phyloP scores from a whole-genome alignment of 2,113 vertebrate genomes.

The Arenaria interpres region DNA sequence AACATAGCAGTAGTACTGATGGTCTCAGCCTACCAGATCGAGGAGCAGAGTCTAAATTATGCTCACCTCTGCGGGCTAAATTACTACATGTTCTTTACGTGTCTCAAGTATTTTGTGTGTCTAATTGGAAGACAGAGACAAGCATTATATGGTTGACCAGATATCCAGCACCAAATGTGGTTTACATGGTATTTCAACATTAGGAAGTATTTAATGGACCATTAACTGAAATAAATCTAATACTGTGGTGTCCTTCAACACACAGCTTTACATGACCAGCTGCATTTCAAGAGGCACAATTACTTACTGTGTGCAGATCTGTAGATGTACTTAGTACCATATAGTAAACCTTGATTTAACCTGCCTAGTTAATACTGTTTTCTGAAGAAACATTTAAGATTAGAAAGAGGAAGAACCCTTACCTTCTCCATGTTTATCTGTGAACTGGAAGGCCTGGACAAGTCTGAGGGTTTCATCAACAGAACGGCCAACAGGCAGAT shows the following conservation, averaged over 20 bases:
- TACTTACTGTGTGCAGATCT: not conserved
- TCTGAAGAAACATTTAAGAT: not conserved
- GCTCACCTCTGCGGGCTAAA: not conserved
- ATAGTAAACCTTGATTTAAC: not conserved
- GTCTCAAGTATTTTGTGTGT: not conserved
- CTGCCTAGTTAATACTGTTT: not conserved
- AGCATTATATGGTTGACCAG: not conserved
- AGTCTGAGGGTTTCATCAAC: conserved; percentile 93
- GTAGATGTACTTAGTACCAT: not conserved
- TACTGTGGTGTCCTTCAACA: not conserved
- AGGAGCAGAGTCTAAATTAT: not conserved
- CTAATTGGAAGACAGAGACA: not conserved
- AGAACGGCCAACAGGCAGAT: conserved; percentile 96
- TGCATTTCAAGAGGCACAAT: not conserved
- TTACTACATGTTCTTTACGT: not conserved
- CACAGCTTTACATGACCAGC: not conserved
- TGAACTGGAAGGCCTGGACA: conserved; percentile 98
- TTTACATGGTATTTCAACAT: not conserved
- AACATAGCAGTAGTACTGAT: not conserved
- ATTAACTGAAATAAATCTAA: not conserved
- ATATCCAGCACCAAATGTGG: not conserved
- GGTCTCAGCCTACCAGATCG: not conserved
- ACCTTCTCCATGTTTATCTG: conserved; percentile 98
- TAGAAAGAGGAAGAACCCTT: not conserved
- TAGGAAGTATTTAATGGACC: not conserved